Evolutionary conservation across 2,113 vertebrate species (phyloP), one percentile per base, ranked within the genome.

Genomic region (Fregetta grallaria): DNA sequence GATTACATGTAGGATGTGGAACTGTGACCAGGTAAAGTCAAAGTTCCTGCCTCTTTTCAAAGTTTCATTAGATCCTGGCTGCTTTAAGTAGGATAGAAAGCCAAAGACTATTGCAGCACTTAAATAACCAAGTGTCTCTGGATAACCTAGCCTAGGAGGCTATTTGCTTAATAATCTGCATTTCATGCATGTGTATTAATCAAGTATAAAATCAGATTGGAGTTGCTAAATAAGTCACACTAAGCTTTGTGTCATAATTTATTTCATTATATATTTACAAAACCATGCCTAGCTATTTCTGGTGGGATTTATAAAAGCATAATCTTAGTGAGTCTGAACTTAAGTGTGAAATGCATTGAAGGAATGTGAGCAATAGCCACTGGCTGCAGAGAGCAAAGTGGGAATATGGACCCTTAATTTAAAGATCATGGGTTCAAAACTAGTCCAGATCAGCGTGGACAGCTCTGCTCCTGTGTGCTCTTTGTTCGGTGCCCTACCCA

Each of bases 1-100:
- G 29, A 34, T 5, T 0, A 3, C 0, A 0, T 1, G 0, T 17
- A 21, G 52, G 23, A 12, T 23, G 23, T 0, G 3, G 40, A 47
- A 13, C 8, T 22, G 1, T 4, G 9, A 15, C 13, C 6, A 17
- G 42, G 17, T 32, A 29, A 74, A 88, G 75, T 29, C 56, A 32
- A 62, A 85, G 19, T 26, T 50, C 36, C 49, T 67, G 52, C 42
- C 38, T 73, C 14, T 58, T 32, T 25, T 5, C 23, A 26, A 10
- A 86, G n/a, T 32, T 59, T 29, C 27, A 22, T 34, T n/a, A 26
- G 15, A 17, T 61, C n/a, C 27, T 29, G 26, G 3, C 20, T 66
- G 15, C 73, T 66, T 45, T 21, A n/a, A 47, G 44, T 15, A 22
- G 38, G 30, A 4, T 23, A 32, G n/a, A 30, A 79, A 63, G 45